A percentile compares a stretch with the other conserved stretches of the same genome.
phyloP scores from a whole-genome alignment of 2,113 vertebrate genomes.

The Myotis davidii region DNA sequence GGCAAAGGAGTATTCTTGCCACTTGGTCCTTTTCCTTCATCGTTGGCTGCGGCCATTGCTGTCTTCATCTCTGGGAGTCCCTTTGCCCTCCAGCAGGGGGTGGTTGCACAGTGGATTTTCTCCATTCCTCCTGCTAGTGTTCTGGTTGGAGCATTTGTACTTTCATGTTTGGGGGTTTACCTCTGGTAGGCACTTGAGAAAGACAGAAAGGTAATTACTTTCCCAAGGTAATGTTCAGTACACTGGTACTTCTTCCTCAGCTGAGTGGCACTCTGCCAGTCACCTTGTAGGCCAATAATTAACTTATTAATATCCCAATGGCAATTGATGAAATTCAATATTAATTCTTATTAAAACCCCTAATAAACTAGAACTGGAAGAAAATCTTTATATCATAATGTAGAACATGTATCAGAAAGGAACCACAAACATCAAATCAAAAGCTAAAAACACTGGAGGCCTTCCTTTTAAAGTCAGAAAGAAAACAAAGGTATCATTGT shows the following conservation, averaged over 20 bases:
- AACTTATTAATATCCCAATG: not conserved
- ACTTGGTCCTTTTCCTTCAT: not conserved
- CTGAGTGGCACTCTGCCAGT: not conserved
- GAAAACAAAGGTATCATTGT: not conserved
- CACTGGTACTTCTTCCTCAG: not conserved
- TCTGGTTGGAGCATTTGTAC: not conserved
- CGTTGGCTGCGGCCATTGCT: not conserved
- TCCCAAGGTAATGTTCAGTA: not conserved
- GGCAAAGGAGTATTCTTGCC: not conserved
- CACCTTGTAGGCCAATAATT: not conserved
- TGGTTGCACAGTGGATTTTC: not conserved
- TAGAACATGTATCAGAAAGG: not conserved
- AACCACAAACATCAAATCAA: not conserved
- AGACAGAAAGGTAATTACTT: not conserved
- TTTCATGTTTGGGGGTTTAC: not conserved
- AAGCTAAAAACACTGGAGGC: not conserved
- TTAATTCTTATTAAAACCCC: not conserved
- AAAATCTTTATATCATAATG: not conserved
- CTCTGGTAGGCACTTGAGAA: not conserved
- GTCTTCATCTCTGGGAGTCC: not conserved
- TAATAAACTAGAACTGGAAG: not conserved
- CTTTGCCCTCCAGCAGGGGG: not conserved
- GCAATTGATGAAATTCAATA: conserved; percentile 6
- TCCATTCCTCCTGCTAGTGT: not conserved
- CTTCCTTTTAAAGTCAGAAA: not conserved